These are phyloP conservation scores for Zapus hudsonius DNA, from an alignment of 2,113 vertebrate genomes.

Conservation along the genomic window DNA sequence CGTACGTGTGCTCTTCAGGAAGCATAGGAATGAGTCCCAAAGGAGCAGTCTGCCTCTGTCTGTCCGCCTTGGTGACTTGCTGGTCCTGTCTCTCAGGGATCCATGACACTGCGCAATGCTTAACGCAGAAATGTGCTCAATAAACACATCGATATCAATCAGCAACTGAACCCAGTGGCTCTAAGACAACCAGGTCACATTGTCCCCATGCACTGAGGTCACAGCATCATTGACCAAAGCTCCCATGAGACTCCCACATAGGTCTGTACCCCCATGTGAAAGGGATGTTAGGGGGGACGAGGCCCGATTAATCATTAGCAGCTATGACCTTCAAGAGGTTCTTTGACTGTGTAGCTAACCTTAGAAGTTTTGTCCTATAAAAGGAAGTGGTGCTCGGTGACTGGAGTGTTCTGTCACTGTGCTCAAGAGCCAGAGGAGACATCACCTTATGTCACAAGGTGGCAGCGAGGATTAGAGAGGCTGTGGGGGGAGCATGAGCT, in stretches of 20 bases:
- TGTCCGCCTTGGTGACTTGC: background rate
- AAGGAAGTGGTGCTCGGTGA: too few relatives aligned
- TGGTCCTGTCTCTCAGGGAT: background rate
- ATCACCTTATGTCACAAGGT: accelerated
- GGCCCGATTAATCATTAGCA: accelerated
- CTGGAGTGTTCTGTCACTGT: too few relatives aligned
- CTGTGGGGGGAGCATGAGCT: accelerated
- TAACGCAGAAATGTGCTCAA: accelerated
- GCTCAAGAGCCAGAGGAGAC: accelerated
- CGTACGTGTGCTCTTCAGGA: accelerated
- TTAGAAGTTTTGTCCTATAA: too few relatives aligned
- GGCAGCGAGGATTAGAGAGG: accelerated
- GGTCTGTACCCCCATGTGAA: too few relatives aligned
- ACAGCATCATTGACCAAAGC: accelerated
- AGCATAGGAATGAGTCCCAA: accelerated
- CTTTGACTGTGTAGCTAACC: background rate
- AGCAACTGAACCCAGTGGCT: background rate
- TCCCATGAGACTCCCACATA: accelerated
- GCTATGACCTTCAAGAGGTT: background rate
- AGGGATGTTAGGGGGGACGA: accelerated
- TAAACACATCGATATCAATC: accelerated
- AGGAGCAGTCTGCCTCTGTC: accelerated
- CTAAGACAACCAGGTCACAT: too few relatives aligned
- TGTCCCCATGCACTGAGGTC: accelerated
- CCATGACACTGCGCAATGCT: accelerated